Evolutionary conservation across 2,113 vertebrate species (phyloP).

Genomic region (Beaufortia kweichowensis): DNA sequence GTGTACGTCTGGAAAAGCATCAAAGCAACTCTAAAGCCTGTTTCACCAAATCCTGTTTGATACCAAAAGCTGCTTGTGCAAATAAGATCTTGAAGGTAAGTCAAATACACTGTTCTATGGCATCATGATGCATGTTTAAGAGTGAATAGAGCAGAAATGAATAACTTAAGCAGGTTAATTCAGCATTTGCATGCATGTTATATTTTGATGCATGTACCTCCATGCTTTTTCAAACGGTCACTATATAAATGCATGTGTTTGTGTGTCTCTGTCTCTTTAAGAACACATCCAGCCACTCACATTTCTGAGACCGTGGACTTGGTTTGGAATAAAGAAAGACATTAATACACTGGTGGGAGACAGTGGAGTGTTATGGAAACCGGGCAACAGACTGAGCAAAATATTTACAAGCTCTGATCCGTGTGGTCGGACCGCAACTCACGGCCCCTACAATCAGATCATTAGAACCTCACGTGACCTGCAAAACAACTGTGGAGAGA

Average conservation of each 20-base stretch:
- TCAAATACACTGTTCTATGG: conserved; percentile 5
- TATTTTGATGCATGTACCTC: no score
- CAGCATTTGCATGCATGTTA: neutral
- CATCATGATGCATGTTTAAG: no score
- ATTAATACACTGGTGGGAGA: conserved; percentile 44
- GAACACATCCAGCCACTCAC: conserved; percentile 14
- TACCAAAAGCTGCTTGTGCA: conserved; percentile 47
- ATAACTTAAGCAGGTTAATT: neutral
- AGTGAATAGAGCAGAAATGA: neutral
- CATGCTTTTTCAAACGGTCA: no score
- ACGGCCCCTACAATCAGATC: neutral
- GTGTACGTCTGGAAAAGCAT: conserved; percentile 52
- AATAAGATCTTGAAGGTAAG: conserved; percentile 62
- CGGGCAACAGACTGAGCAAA: conserved; percentile 55
- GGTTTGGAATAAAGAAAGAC: conserved; percentile 41
- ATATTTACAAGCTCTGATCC: conserved; percentile 55
- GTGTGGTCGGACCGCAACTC: conserved; percentile 21
- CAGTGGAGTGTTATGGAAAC: conserved; percentile 51
- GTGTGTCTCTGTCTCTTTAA: neutral
- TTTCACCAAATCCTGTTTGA: conserved; percentile 58
- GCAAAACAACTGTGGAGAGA: neutral
- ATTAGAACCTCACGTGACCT: conserved; percentile 10
- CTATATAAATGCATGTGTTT: neutral
- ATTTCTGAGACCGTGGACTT: conserved; percentile 6
- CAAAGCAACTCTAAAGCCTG: conserved; percentile 58